Percentiles rank a stretch among this genome's conserved stretches.
Evolutionary conservation across 2,797 vertebrate genomes (phyloP).

Genomic region (Tamandua tetradactyla): DNA sequence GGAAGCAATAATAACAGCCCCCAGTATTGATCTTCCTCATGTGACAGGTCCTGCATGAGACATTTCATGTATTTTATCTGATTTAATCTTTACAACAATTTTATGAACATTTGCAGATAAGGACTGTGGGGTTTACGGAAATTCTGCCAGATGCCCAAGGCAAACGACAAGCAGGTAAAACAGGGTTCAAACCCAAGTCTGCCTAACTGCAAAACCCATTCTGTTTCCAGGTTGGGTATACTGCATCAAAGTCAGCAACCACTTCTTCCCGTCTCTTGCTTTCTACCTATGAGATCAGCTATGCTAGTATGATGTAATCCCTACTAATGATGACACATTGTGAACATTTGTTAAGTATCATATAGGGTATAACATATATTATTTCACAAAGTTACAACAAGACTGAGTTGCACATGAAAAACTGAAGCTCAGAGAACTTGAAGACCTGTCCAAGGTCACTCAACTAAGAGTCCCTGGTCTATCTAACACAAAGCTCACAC

Average conservation of each 20-base stretch:
- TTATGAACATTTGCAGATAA: background rate
- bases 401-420: conserved; percentile 16
- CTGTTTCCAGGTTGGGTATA: background rate
- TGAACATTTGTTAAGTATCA: background rate
- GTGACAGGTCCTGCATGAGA: background rate
- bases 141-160: background rate
- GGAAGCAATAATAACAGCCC: background rate
- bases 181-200: background rate
- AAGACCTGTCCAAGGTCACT: conserved; percentile 41
- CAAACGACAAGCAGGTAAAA: conserved; percentile 6
- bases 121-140: background rate
- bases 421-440: background rate
- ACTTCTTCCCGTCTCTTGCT: background rate
- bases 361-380: background rate
- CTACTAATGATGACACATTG: background rate
- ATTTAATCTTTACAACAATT: background rate
- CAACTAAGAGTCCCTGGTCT: background rate
- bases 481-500: background rate
- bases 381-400: background rate
- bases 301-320: background rate
- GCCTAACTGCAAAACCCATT: background rate
- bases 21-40: background rate
- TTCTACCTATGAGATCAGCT: background rate
- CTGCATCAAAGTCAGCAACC: background rate
- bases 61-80: background rate